Base-by-base conservation (phyloP, 2,797 vertebrate genomes). In the Nyctalus aviator region DNA sequence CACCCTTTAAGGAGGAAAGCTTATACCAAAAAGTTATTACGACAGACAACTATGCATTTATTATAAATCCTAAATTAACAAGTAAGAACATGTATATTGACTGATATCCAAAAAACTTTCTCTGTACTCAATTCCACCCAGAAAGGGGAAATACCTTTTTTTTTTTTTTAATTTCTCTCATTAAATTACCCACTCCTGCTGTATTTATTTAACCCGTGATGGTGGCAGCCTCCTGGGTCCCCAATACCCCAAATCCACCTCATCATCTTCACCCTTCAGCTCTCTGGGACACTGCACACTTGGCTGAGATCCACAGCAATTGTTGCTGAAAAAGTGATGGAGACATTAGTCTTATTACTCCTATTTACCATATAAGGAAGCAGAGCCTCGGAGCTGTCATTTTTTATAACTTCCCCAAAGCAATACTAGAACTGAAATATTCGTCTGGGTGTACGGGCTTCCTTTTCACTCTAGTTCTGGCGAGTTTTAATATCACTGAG, bases 361-460 rank as follows among this genome's bases (percentile, higher is more conserved):
- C 48, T 73, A 23, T 35, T 48, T 76, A 94, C 93, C 73, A 90
- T 77, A 44, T 66, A 88, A 94, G 72, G 88, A 92, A 92, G 68
- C 81, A 3, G 64, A 83, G 44, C 44, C 89, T 82, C 44, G n/a
- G 57, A 72, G 46, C 27, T 75, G 77, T 32, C 90, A 66, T 55
- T 88, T 88, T 87, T 79, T 77, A 68, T 15, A 75, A 64, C 55
- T 64, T 93, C 50, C 86, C 89, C 57, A 78, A 69, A 79, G 85
- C 75, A 72, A 59, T 20, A 13, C 4, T n/a, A 57, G 73, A 48
- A 62, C 20, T 59, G 64, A 50, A 89, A 59, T 17, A 14, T 14
- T 14, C 57, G 53, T 68, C 44, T 57, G 50, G 32, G 46, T 82
- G 48, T 35, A 89, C 55, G 11, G 2, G 78, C 25, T 50, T 79